Percentiles rank a stretch among this genome's conserved stretches.
phyloP scores from a whole-genome alignment of 2,797 vertebrate species.

The Trachurus trachurus region DNA sequence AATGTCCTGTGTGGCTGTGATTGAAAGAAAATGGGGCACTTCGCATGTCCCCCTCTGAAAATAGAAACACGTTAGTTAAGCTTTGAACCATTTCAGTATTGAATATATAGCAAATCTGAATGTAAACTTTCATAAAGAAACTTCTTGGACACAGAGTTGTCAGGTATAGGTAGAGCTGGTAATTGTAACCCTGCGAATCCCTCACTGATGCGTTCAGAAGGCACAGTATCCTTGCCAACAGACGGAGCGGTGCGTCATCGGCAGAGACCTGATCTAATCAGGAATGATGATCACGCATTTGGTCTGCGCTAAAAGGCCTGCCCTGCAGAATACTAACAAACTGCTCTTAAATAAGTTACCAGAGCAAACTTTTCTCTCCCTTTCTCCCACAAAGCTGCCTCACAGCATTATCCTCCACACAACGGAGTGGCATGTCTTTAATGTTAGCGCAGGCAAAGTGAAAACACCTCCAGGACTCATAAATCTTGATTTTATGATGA shows the following conservation, averaged over 20 bases:
- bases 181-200: conserved; percentile 20
- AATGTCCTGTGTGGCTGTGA: conserved; percentile 63
- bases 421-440: neutral
- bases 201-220: conserved; percentile 44
- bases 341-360: conserved; percentile 55
- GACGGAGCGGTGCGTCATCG: conserved; percentile 24
- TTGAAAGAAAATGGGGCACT: conserved; percentile 58
- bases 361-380: conserved; percentile 42
- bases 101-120: conserved; percentile 15
- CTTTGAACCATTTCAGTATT: conserved; percentile 28
- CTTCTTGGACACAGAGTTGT: neutral
- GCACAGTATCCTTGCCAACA: conserved; percentile 49
- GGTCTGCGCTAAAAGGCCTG: conserved; percentile 17
- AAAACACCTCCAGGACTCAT: conserved; percentile 30
- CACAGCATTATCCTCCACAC: neutral
- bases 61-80: conserved; percentile 46
- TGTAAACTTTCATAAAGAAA: conserved; percentile 35
- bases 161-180: neutral
- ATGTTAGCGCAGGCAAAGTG: neutral
- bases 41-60: conserved; percentile 47
- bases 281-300: conserved; percentile 48
- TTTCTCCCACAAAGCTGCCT: conserved; percentile 28
- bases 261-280: conserved; percentile 52
- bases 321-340: conserved; percentile 53
- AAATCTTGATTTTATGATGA: conserved; percentile 29